Evolutionary conservation across 2,797 vertebrate genomes (phyloP).

Genomic region (Eulemur coronatus): DNA sequence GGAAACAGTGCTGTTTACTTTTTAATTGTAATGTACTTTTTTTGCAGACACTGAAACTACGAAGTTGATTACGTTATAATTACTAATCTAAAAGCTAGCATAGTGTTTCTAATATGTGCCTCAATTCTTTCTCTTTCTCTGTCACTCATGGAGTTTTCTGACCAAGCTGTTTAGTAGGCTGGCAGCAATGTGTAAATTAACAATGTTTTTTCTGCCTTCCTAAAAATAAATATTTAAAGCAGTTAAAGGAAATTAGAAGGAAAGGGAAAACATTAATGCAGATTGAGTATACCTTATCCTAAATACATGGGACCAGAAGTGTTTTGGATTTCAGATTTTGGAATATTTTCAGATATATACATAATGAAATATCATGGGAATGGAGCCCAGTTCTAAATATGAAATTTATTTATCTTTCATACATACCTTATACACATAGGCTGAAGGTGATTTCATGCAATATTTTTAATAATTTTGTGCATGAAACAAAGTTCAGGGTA

Average conservation of each 20-base stretch:
- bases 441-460: background rate
- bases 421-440: background rate
- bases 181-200: slow-evolving; percentile 64
- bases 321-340: background rate
- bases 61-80: slow-evolving; percentile 74
- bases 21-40: slow-evolving; percentile 65
- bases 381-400: background rate
- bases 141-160: slow-evolving; percentile 27
- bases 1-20: background rate
- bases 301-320: background rate
- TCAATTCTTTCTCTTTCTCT: slow-evolving; percentile 45
- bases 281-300: background rate
- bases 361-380: background rate
- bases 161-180: slow-evolving; percentile 59
- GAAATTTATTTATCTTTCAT: background rate
- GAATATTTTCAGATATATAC: background rate
- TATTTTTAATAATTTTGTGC: background rate
- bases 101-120: slow-evolving; percentile 63
- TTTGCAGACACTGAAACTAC: slow-evolving; percentile 59
- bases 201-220: slow-evolving; percentile 71
- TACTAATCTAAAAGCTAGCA: slow-evolving; percentile 62
- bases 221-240: slow-evolving; percentile 75
- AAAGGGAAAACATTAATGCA: slow-evolving; percentile 41
- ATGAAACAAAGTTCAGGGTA: background rate
- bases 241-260: slow-evolving; percentile 60